Evolutionary conservation across 2,113 vertebrate species (phyloP), one percentile per base, ranked within the genome.

Genomic region (Heterotis niloticus): DNA sequence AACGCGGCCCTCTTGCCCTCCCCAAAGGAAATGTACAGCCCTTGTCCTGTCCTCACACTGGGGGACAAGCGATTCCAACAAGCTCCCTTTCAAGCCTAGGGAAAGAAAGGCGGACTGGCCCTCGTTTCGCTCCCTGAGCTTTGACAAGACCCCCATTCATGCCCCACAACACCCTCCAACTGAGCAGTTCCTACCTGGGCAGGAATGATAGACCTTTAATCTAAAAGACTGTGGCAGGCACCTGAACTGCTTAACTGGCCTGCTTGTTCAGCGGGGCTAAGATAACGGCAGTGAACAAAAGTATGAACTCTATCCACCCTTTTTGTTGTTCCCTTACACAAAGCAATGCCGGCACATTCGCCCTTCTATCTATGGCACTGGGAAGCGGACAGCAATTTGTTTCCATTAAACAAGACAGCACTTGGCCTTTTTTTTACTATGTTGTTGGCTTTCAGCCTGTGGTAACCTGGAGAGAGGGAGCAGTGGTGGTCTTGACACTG

Each of bases 141-240:
- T 83, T 88, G 89, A 93, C 93, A 93, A 93, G 84, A 86, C 81
- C 70, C 82, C 85, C 91, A 90, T 92, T 93, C 90, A 92, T 92
- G 73, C 80, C 17, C 13, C 82, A 79, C 11, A 14, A 82, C 24
- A 85, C 80, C 0, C 78, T 78, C 84, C 90, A 91, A 90, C 91
- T 91, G 88, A 91, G 88, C 88, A 81, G 78, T 84, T 87, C 87
- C 88, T 81, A 90, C 90, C 87, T 85, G 85, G 86, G 86, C 88
- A 89, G 88, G 83, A 67, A 86, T 90, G 89, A 88, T 85, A 88
- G 90, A 89, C 88, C 91, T 93, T 91, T 92, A 91, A 92, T 92
- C 92, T 90, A 88, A 84, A 89, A 90, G 83, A 92, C 90, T 88
- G 90, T 92, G 91, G 88, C 85, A 92, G 90, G 88, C 89, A 91